A percentile compares a stretch with the other conserved stretches of the same genome.
phyloP scores from a whole-genome alignment of 2,888 invertebrate genomes.

The Therioaphis trifolii region DNA sequence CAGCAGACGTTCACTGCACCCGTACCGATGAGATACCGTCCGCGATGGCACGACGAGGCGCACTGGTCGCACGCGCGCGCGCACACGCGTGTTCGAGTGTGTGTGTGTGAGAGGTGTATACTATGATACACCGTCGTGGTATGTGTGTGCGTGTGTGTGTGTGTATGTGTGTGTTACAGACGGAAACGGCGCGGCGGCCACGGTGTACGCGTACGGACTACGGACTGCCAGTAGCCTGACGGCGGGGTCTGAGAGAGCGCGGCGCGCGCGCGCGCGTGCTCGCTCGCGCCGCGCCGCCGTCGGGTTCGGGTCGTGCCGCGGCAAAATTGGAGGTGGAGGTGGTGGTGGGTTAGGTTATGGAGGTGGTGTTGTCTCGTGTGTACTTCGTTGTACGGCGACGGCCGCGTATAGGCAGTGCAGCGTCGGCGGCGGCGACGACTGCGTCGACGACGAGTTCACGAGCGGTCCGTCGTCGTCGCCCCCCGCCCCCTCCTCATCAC shows the following conservation, averaged over 20 bases:
- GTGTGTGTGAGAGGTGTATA: background rate
- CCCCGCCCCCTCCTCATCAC: background rate
- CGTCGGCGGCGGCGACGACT: background rate
- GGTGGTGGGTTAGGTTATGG: background rate
- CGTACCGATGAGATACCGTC: background rate
- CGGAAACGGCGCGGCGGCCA: constrained; percentile 25
- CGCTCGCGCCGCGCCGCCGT: constrained; percentile 20
- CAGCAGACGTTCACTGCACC: background rate
- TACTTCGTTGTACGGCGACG: background rate
- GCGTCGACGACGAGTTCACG: background rate
- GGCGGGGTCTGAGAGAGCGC: background rate
- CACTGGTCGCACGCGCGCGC: constrained; percentile 22
- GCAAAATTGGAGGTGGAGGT: no score
- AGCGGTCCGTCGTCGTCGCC: background rate
- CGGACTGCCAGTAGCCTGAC: background rate
- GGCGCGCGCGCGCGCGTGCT: constrained; percentile 7
- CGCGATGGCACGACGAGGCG: constrained; percentile 45
- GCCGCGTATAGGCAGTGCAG: background rate
- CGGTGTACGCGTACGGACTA: constrained; percentile 23
- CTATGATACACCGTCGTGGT: no score
- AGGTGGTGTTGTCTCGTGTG: background rate
- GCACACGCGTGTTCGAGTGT: background rate
- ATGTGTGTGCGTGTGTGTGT: background rate
- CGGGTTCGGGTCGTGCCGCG: constrained; percentile 22
- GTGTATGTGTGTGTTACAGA: no score